A percentile compares a stretch with the other conserved stretches of the same genome.
Conservation (phyloP, 2,888 invertebrate species). For the Pyrgus malvae region DNA sequence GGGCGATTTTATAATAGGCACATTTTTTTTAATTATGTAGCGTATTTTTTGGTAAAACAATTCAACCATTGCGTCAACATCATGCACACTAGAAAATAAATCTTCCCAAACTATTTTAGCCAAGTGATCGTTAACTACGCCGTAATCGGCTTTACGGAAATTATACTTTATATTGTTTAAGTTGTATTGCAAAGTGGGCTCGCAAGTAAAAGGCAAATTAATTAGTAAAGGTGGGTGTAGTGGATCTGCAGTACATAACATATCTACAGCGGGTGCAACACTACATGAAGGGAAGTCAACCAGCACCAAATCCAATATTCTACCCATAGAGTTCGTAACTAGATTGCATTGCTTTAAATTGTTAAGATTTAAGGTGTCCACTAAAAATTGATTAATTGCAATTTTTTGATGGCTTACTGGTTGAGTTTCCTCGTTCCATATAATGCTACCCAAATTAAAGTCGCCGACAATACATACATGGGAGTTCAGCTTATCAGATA, state of each 20-base stretch:
- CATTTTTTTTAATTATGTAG: not conserved
- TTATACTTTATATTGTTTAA: not conserved
- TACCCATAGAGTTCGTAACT: not conserved
- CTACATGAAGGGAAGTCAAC: not conserved
- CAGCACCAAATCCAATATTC: constrained; percentile 3
- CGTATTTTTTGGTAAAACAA: not conserved
- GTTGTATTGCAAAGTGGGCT: not conserved
- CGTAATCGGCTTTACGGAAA: not conserved
- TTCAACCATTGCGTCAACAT: not conserved
- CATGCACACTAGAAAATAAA: not conserved
- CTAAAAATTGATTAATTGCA: not conserved
- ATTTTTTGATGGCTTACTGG: not conserved
- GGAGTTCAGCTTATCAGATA: not conserved
- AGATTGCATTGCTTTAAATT: constrained; percentile 2
- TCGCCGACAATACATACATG: constrained; percentile 3
- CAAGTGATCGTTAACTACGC: not conserved
- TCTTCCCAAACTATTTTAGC: not conserved
- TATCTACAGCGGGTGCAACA: not conserved
- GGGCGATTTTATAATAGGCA: not conserved
- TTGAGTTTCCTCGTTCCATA: not conserved
- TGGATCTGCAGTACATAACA: constrained; percentile 3
- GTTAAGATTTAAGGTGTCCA: constrained; percentile 2
- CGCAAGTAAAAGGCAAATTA: not conserved
- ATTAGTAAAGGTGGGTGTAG: constrained; percentile 2
- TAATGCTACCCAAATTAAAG: constrained; percentile 1